Evolutionary conservation across 2,113 vertebrate genomes (phyloP), one percentile per base, ranked within the genome.

Genomic region (Myanophis thanlyinensis): DNA sequence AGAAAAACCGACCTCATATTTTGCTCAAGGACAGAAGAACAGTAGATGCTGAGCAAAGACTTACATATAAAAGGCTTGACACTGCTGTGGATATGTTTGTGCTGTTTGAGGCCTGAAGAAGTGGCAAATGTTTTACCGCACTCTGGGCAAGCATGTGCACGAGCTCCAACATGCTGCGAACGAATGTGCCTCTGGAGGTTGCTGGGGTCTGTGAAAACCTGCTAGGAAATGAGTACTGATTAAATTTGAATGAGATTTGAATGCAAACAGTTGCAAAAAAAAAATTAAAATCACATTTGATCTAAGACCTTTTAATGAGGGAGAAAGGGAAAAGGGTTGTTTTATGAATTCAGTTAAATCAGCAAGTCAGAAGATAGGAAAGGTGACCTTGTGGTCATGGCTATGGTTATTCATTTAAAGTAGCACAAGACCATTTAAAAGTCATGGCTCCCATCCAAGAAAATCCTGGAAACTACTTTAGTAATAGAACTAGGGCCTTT

Each of bases 61-160:
- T 99, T 99, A 99, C 99, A 99, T 98, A 99, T 99, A 97, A 99
- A 99, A 98, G 99, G 99, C 98, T 99, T 99, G 98, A 99, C 99
- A 98, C 99, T 99, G 98, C 99, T 99, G 98, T 99, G 99, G 98
- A 99, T 99, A 98, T 99, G 99, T 98, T 99, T 99, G 98, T 99
- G 99, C 95, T 99, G 99, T 98, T 99, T 99, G 97, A 99, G 99
- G 98, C 99, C 99, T 11, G 99, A 99, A 93, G 99, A 99, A 93
- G 99, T 99, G 97, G 99, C 99, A 97, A 99, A 99, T 54, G 99
- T 99, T 98, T 99, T 99, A 96, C 99, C 99, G 96, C 99, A 99
- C 97, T 99, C 99, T 56, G 99, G 98, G 97, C 99, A 99, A 80
- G 99, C 99, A 52, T 99, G 99, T 87, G 99, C 99, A 97, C 99